phyloP scores from a whole-genome alignment of 92 coral and sea anemone species.

The Chrysogorgia sp. region DNA sequence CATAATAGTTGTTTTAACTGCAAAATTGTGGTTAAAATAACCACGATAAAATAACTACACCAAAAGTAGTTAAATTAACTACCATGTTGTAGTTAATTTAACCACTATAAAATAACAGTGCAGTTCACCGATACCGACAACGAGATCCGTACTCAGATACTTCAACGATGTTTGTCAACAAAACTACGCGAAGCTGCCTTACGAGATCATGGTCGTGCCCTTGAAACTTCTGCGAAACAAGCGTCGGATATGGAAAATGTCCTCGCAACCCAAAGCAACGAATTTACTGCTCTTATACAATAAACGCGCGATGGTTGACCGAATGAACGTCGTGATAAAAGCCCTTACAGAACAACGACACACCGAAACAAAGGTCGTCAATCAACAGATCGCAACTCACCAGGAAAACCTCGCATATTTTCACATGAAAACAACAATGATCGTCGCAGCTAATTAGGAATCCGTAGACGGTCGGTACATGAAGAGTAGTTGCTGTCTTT shows the following conservation, averaged over 20 bases:
- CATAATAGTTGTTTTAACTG: too few species aligned
- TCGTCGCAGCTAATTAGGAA: too few species aligned
- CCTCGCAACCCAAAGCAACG: not conserved
- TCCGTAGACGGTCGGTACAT: too few species aligned
- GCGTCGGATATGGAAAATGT: conserved; percentile 33
- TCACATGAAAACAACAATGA: conserved; percentile 1
- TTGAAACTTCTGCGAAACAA: conserved; percentile 49
- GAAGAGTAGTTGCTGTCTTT: too few species aligned
- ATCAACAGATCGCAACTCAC: not conserved
- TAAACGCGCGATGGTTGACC: not conserved
- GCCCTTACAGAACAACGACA: conserved; percentile 7
- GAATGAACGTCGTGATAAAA: not conserved
- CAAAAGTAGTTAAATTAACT: too few species aligned
- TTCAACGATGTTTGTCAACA: conserved; percentile 32
- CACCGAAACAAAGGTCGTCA: not conserved
- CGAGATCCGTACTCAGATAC: conserved; percentile 22
- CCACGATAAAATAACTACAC: too few species aligned
- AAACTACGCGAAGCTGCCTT: conserved; percentile 20
- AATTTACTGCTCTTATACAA: conserved; percentile 1
- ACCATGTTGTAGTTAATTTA: too few species aligned
- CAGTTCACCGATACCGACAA: conserved; percentile 5
- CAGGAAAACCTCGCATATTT: not conserved
- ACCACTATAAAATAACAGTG: too few species aligned
- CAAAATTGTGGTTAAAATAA: too few species aligned
- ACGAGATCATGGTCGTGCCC: conserved; percentile 43